A percentile compares a stretch with the other conserved stretches of the same genome.
These are phyloP conservation scores for Artemia sinica DNA, from an alignment of 2,888 invertebrate species.

Conservation along the genomic window DNA sequence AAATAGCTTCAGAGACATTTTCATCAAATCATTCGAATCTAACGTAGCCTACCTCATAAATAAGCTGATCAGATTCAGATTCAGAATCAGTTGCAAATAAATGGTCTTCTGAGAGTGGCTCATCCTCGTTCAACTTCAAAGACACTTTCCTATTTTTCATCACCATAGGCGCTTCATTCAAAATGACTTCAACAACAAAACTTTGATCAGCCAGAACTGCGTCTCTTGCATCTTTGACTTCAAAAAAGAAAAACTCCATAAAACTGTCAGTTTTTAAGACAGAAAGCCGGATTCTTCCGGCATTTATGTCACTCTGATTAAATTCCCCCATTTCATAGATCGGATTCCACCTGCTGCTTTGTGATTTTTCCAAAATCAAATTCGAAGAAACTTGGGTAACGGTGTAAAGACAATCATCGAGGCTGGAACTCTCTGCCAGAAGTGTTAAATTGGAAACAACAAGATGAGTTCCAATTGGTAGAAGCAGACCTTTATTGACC, in stretches of 20 bases:
- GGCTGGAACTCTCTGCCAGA: neutral
- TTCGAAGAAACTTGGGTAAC: neutral
- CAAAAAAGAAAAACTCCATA: constrained; percentile 9
- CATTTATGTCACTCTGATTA: constrained; percentile 4
- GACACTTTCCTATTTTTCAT: constrained; percentile 4
- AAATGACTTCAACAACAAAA: neutral
- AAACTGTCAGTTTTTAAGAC: neutral
- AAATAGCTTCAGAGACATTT: too few relatives aligned
- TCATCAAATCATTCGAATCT: too few relatives aligned
- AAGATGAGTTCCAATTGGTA: neutral
- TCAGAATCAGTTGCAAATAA: neutral
- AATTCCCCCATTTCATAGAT: neutral
- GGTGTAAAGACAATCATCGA: neutral
- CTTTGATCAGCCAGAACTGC: neutral
- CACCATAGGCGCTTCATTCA: neutral
- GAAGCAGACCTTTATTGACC: neutral
- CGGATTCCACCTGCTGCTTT: neutral
- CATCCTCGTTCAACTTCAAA: neutral
- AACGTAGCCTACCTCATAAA: neutral
- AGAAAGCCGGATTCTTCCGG: neutral
- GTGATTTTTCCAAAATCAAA: neutral
- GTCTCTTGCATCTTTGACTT: constrained; percentile 4
- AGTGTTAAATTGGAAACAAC: neutral
- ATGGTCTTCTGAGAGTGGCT: neutral
- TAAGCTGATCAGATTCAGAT: neutral